Percentiles rank a stretch among this genome's conserved stretches.
Conservation (phyloP, 2,113 vertebrate species). For the Eurypyga helias region DNA sequence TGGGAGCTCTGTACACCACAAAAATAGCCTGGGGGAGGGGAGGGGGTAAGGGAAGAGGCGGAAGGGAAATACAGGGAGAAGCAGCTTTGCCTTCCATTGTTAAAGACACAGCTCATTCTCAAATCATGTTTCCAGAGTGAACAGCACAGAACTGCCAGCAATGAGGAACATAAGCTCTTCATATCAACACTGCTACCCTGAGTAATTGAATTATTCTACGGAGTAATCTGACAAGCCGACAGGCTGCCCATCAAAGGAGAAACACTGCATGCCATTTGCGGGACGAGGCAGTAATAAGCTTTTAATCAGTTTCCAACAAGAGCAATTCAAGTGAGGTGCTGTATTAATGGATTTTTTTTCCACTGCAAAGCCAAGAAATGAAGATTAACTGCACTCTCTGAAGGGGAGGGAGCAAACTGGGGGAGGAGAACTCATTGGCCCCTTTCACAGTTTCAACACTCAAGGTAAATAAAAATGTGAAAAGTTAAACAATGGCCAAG, state of each 20-base stretch:
- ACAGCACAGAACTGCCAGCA: neutral
- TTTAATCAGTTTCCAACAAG: slow-evolving; percentile 29
- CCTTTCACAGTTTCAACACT: neutral
- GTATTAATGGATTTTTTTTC: neutral
- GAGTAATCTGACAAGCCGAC: neutral
- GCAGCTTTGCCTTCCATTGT: slow-evolving; percentile 29
- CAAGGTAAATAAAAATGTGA: neutral
- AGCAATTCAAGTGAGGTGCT: neutral
- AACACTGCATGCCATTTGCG: neutral
- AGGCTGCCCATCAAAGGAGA: slow-evolving; percentile 45
- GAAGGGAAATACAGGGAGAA: neutral
- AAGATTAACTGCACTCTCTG: neutral
- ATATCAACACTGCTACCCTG: neutral
- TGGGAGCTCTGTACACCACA: neutral
- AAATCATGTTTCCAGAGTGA: neutral
- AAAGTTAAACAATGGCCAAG: neutral
- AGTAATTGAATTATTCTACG: neutral
- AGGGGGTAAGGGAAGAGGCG: neutral
- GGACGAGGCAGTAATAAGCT: neutral
- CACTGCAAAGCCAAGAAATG: neutral
- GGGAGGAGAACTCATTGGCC: neutral
- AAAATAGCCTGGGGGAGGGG: slow-evolving; percentile 9
- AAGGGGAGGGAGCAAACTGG: neutral
- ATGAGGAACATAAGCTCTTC: neutral
- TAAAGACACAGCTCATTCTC: slow-evolving; percentile 48